Conservation (phyloP, 2,113 vertebrate genomes). For the Sisor rabdophorus region DNA sequence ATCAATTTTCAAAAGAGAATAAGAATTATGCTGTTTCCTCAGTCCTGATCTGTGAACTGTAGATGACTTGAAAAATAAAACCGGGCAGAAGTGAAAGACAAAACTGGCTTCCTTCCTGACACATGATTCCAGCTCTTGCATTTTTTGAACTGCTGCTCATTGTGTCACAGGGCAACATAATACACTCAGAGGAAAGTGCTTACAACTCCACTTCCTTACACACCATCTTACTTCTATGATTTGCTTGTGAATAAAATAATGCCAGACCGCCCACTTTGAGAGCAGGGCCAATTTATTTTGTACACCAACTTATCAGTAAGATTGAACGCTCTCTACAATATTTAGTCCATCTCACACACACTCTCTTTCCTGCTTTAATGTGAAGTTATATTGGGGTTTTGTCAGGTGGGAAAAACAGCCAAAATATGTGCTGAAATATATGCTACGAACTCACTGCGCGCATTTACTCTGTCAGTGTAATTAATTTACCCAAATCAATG, state of each 20-base stretch:
- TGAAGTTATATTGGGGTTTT: no score
- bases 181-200: neutral
- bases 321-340: neutral
- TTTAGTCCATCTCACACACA: neutral
- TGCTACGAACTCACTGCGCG: no score
- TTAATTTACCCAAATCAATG: no score
- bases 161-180: neutral
- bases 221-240: neutral
- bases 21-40: neutral
- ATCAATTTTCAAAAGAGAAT: neutral
- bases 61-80: neutral
- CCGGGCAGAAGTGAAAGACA: neutral
- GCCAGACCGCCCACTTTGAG: neutral
- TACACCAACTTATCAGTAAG: neutral
- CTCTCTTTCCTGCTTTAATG: neutral
- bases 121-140: neutral
- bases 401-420: no score
- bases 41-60: neutral
- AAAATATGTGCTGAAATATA: no score
- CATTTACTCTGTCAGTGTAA: no score
- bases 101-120: neutral
- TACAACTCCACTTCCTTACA: neutral
- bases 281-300: neutral
- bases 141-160: neutral
- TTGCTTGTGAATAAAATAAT: neutral